These are phyloP conservation scores for Heliothis virescens DNA, from an alignment of 1,140 invertebrate species.

Conservation along the genomic window DNA sequence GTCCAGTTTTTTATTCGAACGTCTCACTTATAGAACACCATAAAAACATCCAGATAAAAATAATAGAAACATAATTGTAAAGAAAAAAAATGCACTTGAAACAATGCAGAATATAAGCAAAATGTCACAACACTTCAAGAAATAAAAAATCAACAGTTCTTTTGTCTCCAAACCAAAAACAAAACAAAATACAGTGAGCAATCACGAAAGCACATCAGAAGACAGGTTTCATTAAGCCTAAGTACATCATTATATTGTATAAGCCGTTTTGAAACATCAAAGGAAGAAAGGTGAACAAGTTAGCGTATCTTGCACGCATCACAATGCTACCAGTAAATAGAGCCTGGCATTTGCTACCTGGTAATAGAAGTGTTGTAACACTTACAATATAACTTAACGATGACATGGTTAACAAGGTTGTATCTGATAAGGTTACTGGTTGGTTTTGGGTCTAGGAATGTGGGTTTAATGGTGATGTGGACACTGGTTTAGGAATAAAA, in stretches of 20 bases:
- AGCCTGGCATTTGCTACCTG: constrained; percentile 66
- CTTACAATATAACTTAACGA: constrained; percentile 47
- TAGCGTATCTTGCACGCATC: constrained; percentile 62
- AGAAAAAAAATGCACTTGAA: too few species aligned
- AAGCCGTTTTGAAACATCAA: constrained; percentile 49
- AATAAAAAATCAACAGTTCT: not conserved
- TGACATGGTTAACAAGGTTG: constrained; percentile 47
- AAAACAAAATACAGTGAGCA: not conserved
- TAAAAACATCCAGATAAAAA: too few species aligned
- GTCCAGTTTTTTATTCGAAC: too few species aligned
- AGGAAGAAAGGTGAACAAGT: constrained; percentile 67
- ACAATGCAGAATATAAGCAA: too few species aligned
- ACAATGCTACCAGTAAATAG: constrained; percentile 67
- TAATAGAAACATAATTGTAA: too few species aligned
- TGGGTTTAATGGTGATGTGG: not conserved
- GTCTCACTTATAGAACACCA: too few species aligned
- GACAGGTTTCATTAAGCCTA: constrained; percentile 26
- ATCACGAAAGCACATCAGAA: not conserved
- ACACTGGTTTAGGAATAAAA: not conserved
- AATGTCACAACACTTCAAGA: not conserved
- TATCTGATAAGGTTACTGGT: constrained; percentile 36
- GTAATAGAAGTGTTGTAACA: constrained; percentile 55
- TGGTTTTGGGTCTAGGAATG: not conserved
- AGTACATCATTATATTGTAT: constrained; percentile 31
- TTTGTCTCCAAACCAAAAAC: not conserved